Conservation (phyloP, 2,113 vertebrate genomes). For the Ranitomeya imitator region DNA sequence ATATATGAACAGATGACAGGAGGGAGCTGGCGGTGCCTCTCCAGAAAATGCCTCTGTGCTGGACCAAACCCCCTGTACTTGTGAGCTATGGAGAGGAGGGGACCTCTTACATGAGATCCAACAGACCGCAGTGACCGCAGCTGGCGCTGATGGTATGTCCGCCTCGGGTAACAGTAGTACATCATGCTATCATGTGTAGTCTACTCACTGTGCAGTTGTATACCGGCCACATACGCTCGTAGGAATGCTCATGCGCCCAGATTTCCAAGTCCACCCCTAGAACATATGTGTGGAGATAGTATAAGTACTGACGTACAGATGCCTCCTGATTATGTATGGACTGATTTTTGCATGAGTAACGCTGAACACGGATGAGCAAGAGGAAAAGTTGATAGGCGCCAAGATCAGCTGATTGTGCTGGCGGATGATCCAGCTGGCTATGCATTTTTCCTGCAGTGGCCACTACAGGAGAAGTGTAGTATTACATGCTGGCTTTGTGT, state of each 20-base stretch:
- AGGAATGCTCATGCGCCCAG: slow-evolving; percentile 89
- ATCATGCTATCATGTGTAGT: background rate
- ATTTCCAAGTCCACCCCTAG: slow-evolving; percentile 79
- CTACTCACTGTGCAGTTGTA: slow-evolving; percentile 79
- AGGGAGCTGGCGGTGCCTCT: background rate
- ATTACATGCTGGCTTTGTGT: background rate
- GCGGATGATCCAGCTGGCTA: too few species aligned
- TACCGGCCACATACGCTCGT: slow-evolving; percentile 86
- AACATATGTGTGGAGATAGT: background rate
- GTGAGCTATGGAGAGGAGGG: background rate
- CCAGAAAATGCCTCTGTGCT: background rate
- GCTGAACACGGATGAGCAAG: background rate
- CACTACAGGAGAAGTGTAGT: too few species aligned
- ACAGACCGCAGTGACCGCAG: background rate
- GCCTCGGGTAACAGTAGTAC: background rate
- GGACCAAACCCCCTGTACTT: background rate
- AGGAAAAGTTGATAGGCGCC: background rate
- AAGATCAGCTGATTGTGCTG: background rate
- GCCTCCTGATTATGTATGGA: background rate
- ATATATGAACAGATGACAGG: too few species aligned
- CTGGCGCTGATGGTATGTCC: too few species aligned
- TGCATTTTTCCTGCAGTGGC: too few species aligned
- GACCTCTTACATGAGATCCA: background rate
- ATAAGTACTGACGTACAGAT: background rate
- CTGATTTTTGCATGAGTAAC: background rate